Conservation (phyloP, 2,888 invertebrate genomes). For the Callimorpha dominula region DNA sequence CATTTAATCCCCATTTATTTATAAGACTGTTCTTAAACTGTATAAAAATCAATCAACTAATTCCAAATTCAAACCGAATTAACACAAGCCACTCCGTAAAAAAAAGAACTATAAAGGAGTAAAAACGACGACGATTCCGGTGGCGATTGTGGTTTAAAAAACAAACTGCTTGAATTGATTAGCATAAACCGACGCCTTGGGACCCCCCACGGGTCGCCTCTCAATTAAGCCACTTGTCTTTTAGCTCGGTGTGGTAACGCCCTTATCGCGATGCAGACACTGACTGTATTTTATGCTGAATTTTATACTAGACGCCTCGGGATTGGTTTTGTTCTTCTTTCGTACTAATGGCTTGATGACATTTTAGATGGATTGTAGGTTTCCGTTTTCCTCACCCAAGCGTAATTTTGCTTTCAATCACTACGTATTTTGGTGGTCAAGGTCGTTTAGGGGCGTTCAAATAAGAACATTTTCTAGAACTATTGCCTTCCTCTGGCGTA, state of each 20-base stretch:
- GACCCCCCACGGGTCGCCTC: constrained; percentile 81
- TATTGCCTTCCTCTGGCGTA: neutral
- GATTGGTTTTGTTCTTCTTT: constrained; percentile 44
- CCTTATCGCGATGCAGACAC: constrained; percentile 76
- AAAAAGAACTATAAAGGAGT: constrained; percentile 62
- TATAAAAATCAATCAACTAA: constrained; percentile 47
- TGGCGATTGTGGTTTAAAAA: constrained; percentile 79
- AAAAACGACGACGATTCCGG: constrained; percentile 61
- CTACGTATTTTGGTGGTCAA: neutral
- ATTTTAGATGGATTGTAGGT: constrained; percentile 3
- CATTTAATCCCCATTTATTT: neutral
- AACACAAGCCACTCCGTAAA: constrained; percentile 60
- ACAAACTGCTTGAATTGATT: constrained; percentile 84
- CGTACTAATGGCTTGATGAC: constrained; percentile 37
- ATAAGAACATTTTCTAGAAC: neutral
- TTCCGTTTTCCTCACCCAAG: neutral
- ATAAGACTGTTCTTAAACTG: constrained; percentile 10
- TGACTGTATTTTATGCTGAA: constrained; percentile 76
- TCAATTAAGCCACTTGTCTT: constrained; percentile 86
- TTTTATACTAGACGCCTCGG: constrained; percentile 64
- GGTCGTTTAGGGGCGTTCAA: neutral
- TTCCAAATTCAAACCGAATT: constrained; percentile 53
- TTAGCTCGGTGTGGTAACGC: constrained; percentile 77
- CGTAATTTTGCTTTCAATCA: neutral
- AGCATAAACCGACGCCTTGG: constrained; percentile 80